Evolutionary conservation across 2,888 invertebrate genomes (phyloP), one percentile per base, ranked within the genome.

Genomic region (Aricia artaxerxes): DNA sequence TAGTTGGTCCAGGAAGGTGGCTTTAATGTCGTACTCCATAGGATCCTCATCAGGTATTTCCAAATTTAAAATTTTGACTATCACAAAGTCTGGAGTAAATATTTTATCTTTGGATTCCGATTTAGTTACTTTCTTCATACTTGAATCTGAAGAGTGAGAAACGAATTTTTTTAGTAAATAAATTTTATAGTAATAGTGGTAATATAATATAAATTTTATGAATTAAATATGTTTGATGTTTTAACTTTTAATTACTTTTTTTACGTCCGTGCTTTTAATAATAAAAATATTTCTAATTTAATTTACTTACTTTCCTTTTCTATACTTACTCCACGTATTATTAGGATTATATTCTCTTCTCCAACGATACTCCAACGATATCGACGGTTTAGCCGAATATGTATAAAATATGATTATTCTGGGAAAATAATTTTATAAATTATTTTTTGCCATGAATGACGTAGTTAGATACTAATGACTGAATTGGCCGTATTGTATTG

Each of bases 1-100:
- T 1, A 89, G 80, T 80, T 92, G 89, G 78, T 92, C 90, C 75
- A 85, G 87, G 81, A 90, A 94, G 0, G 86, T 84, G 1, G 91
- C 87, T 82, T 88, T 89, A 61, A 93, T 82, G 0, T 82, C 81
- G 78, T 86, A 90, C 1, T 82, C 81, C 16, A 82, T 85, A 4
- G 85, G 79, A 11, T 87, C 85, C n/a, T 86, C 87, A 24, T 90
- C 88, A 2, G 88, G 81, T 4, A 89, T 53, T 53, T 86, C 86
- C 0, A 93, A 85, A 64, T 86, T 86, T 60, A 86, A 77, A 5
- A 93, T 83, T 81, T 88, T 88, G 1, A 93, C 83, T 1, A 77
- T 80, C 1, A 93, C 80, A 0, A 82, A 80, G 78, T 92, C 91
- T 1, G 88, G 82, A 1, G 88, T 86, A 0, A 85, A 84, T 4